Percentiles rank a stretch among this genome's conserved stretches.
phyloP scores from a whole-genome alignment of 2,113 vertebrate species.

The Anguilla rostrata region DNA sequence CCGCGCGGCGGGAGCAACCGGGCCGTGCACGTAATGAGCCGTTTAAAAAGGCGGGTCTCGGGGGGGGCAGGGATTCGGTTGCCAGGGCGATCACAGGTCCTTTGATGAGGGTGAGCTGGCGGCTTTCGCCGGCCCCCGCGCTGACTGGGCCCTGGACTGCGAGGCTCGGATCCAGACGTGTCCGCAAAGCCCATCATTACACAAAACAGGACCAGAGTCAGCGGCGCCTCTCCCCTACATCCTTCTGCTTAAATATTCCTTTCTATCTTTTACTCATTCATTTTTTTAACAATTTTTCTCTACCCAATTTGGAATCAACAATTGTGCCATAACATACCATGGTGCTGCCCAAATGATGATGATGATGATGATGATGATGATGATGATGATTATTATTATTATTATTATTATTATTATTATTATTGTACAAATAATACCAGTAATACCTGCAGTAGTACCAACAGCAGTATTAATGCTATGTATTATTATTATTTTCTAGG shows the following conservation, averaged over 20 bases:
- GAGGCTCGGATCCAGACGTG: neutral
- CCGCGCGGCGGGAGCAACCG: constrained; percentile 6
- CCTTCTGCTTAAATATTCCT: neutral
- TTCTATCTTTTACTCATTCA: too few relatives aligned
- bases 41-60: constrained; percentile 26
- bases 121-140: neutral
- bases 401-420: too few relatives aligned
- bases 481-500: too few relatives aligned
- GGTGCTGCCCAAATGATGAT: too few relatives aligned
- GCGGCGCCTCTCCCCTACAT: neutral
- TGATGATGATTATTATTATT: too few relatives aligned
- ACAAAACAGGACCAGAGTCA: neutral
- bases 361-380: too few relatives aligned
- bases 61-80: neutral
- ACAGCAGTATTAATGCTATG: too few relatives aligned
- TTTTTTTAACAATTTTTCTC: neutral
- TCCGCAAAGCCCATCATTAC: neutral
- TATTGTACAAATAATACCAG: too few relatives aligned
- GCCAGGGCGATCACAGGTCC: neutral
- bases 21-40: constrained; percentile 43
- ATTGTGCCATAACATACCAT: too few relatives aligned
- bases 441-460: neutral
- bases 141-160: neutral
- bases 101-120: constrained; percentile 26
- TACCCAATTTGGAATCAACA: neutral